A percentile compares a stretch with the other conserved stretches of the same genome.
Evolutionary conservation across 2,113 vertebrate species (phyloP).

Genomic region (Helogale parvula): DNA sequence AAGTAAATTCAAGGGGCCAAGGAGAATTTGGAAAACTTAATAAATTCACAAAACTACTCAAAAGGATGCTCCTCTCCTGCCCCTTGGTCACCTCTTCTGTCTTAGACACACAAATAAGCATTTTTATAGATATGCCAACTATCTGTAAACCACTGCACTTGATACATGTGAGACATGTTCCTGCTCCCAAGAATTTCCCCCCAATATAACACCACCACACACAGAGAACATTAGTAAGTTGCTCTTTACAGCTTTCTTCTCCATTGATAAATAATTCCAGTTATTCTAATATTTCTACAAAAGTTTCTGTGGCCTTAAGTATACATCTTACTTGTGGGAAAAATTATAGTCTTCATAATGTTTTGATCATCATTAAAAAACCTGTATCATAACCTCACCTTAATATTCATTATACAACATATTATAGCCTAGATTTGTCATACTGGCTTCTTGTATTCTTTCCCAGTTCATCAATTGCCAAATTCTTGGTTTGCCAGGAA

Average conservation of each 20-base stretch:
- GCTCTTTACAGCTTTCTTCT: neutral
- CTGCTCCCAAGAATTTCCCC: neutral
- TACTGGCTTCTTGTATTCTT: neutral
- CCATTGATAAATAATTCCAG: neutral
- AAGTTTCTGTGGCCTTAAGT: neutral
- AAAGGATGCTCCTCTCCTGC: neutral
- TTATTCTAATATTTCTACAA: neutral
- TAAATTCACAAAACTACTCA: slow-evolving; percentile 16
- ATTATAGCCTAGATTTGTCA: neutral
- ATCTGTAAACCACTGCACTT: neutral
- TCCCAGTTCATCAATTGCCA: slow-evolving; percentile 16
- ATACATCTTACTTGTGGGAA: neutral
- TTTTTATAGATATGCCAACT: neutral
- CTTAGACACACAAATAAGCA: neutral
- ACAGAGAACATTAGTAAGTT: neutral
- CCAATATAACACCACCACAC: neutral
- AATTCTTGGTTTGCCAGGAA: neutral
- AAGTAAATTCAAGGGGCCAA: neutral
- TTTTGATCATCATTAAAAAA: slow-evolving; percentile 2
- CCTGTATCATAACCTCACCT: neutral
- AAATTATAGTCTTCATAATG: neutral
- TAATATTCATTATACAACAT: neutral
- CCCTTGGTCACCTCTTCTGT: neutral
- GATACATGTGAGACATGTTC: neutral
- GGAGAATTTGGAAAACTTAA: slow-evolving; percentile 18